phyloP scores from a whole-genome alignment of 2,113 vertebrate species.

The Rhinogobius similis region DNA sequence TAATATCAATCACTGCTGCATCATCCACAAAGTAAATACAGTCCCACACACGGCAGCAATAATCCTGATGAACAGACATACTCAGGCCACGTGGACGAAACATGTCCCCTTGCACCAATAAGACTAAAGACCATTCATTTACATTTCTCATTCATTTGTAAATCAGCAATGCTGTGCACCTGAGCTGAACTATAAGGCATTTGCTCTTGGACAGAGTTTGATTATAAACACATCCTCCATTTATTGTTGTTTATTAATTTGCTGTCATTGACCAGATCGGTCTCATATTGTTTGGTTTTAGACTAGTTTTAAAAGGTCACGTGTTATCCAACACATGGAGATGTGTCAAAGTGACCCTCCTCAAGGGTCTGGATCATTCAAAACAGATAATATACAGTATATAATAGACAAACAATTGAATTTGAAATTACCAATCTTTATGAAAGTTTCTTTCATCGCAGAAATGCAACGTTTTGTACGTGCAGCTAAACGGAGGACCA shows the following conservation, averaged over 20 bases:
- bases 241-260: neutral
- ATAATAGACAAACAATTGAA: too few species aligned
- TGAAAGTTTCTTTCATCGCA: too few species aligned
- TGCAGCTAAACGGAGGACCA: too few species aligned
- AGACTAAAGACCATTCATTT: neutral
- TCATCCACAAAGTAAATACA: conserved; percentile 34
- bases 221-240: neutral
- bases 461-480: too few species aligned
- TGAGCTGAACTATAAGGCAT: neutral
- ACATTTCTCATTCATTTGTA: neutral
- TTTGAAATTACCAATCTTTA: too few species aligned
- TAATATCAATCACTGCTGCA: conserved; percentile 52
- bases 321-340: neutral
- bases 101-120: neutral
- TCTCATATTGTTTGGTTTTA: neutral
- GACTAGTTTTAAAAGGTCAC: neutral
- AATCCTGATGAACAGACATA: conserved; percentile 40
- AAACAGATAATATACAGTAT: too few species aligned
- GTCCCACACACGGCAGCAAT: conserved; percentile 19
- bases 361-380: too few species aligned
- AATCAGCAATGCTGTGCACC: neutral
- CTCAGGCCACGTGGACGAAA: neutral
- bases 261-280: neutral
- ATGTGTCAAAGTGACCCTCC: conserved; percentile 6
- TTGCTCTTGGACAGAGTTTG: neutral